Evolutionary conservation across 2,797 vertebrate species (phyloP).

Genomic region (Diceros bicornis): DNA sequence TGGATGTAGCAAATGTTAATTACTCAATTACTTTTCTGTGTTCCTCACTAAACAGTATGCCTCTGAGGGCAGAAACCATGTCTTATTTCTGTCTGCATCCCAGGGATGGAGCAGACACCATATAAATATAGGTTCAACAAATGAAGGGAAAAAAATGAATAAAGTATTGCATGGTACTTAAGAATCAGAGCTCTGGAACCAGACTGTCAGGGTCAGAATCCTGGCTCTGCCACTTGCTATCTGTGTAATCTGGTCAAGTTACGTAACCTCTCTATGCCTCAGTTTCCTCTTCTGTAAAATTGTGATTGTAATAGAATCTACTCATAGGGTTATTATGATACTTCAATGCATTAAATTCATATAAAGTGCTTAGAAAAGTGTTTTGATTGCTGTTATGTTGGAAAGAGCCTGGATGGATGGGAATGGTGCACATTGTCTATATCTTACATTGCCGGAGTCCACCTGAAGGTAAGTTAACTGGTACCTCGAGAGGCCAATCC

Average conservation of each 20-base stretch:
- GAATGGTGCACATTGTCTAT: background rate
- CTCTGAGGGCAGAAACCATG: background rate
- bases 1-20: background rate
- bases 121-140: constrained; percentile 18
- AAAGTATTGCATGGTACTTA: background rate
- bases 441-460: background rate
- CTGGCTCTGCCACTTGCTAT: background rate
- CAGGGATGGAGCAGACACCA: background rate
- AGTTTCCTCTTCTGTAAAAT: constrained; percentile 49
- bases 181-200: background rate
- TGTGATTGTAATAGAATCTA: background rate
- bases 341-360: background rate
- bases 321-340: background rate
- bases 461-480: background rate
- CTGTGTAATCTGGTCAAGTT: background rate
- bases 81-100: background rate
- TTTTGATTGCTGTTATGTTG: background rate
- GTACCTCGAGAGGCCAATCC: background rate
- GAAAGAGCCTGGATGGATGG: background rate
- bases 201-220: background rate
- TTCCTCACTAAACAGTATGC: background rate
- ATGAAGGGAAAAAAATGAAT: background rate
- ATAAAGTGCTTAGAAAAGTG: background rate
- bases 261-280: background rate
- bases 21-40: background rate